Base-by-base conservation (phyloP, 2,113 vertebrate genomes). In the Verasper variegatus region DNA sequence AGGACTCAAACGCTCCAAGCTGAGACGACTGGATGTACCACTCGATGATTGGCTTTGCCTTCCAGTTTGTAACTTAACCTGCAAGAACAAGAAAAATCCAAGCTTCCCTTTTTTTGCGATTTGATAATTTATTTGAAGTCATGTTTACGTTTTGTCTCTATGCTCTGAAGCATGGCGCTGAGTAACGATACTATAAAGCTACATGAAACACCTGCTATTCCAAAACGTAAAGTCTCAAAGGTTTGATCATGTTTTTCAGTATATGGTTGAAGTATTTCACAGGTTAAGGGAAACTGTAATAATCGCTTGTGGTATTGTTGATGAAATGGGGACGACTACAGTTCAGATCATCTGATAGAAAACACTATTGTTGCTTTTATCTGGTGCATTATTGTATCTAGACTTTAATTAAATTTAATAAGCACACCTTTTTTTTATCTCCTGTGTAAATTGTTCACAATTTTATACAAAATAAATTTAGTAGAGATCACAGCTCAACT, bases 81-180 rank as follows among this genome's bases (percentile, higher is more conserved):
- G 37, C 49, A 56, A 59, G 54, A 66, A 40, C 66, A 45, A 49
- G 21, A 76, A 68, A 66, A 49, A 70, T 24, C 35, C 4, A 11
- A 21, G 45, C 52, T 67, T 76, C 26, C 4, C 12, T 59, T 66
- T 68, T 47, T 68, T 47, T 61, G 26, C 63, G 69, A 72, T 21
- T 59, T 70, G 54, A 52, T 88, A 69, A 91, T 89, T 90, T 89
- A 90, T 91, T 90, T 59, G 66, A 24, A 80, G 58, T 81, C 52
- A 54, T 83, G 86, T 88, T 90, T 88, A 89, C 86, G 86, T 75
- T 86, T 60, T 76, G 37, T 83, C 42, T 75, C 17, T 81, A 54
- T 68, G 70, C 64, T 84, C 71, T 74, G 65, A 85, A 70, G 70
- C 15, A 42, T 55, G 68, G 76, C 31, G 76, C 8, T 52, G 40